Conservation (phyloP, 1,140 invertebrate species). For the Cyclargus thomasi region DNA sequence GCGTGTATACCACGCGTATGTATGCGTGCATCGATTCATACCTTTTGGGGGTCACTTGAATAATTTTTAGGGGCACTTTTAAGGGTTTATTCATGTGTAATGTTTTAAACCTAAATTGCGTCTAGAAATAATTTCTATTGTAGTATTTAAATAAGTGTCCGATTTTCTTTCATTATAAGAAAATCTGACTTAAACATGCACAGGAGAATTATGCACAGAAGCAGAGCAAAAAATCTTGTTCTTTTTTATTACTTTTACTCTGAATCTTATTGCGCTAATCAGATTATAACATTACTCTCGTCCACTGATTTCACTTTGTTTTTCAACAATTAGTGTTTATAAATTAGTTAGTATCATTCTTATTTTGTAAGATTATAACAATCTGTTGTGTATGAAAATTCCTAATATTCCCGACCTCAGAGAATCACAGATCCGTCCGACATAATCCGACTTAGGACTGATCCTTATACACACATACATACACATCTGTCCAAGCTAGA, state of each 20-base stretch:
- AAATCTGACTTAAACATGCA: too few species aligned
- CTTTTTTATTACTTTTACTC: too few species aligned
- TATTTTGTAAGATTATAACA: neutral
- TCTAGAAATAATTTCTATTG: too few species aligned
- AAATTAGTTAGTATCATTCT: neutral
- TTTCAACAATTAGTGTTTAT: too few species aligned
- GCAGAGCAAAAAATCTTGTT: too few species aligned
- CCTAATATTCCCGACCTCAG: constrained; percentile 54
- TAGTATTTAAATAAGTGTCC: too few species aligned
- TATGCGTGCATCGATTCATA: constrained; percentile 42
- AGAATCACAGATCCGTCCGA: constrained; percentile 48
- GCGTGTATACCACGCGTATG: constrained; percentile 24
- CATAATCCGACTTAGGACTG: constrained; percentile 61
- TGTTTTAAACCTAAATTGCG: too few species aligned
- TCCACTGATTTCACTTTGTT: too few species aligned
- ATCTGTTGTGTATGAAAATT: constrained; percentile 34
- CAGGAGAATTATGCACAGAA: too few species aligned
- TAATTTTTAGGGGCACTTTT: neutral
- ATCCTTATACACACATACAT: constrained; percentile 40
- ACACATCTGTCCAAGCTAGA: neutral
- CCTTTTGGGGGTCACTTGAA: neutral
- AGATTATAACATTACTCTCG: too few species aligned
- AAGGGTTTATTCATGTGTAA: neutral
- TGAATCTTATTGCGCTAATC: too few species aligned
- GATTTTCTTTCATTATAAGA: too few species aligned